These are phyloP conservation scores for Caenorhabditis sp. DNA, from an alignment of 2,888 invertebrate genomes.

Conservation along the genomic window DNA sequence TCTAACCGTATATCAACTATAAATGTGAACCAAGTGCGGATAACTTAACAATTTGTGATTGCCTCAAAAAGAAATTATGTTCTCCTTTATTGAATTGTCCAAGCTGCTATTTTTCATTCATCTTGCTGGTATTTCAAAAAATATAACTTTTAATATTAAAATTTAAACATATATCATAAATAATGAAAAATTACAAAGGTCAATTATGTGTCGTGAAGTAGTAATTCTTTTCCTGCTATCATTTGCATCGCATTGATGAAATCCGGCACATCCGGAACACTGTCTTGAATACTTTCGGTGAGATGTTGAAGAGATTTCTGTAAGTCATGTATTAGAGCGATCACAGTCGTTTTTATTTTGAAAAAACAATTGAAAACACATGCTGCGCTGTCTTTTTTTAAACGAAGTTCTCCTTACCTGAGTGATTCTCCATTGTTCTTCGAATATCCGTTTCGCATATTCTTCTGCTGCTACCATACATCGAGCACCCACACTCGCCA, in stretches of 20 bases:
- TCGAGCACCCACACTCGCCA: background rate
- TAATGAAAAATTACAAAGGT: background rate
- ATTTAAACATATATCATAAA: background rate
- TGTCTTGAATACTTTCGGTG: background rate
- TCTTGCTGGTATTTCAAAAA: background rate
- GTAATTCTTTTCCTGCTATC: background rate
- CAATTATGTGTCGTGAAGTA: background rate
- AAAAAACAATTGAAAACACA: no score
- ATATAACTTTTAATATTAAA: background rate
- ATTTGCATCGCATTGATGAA: background rate
- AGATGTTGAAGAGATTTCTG: background rate
- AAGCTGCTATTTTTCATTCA: background rate
- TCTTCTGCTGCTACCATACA: background rate
- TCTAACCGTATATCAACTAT: conserved; percentile 9
- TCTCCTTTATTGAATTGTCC: background rate
- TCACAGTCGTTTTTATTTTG: no score
- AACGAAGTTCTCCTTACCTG: background rate
- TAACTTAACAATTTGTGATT: background rate
- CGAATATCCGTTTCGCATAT: background rate
- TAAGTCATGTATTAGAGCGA: no score
- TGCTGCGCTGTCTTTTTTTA: background rate
- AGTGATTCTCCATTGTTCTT: background rate
- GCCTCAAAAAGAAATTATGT: background rate
- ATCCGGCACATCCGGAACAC: background rate
- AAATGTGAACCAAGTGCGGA: conserved; percentile 1